A percentile compares a stretch with the other conserved stretches of the same genome.
These are phyloP conservation scores for crab-eating macaque (Macaca fascicularis) DNA, from an alignment of 2,113 vertebrate species.

Conservation along the genomic window DNA sequence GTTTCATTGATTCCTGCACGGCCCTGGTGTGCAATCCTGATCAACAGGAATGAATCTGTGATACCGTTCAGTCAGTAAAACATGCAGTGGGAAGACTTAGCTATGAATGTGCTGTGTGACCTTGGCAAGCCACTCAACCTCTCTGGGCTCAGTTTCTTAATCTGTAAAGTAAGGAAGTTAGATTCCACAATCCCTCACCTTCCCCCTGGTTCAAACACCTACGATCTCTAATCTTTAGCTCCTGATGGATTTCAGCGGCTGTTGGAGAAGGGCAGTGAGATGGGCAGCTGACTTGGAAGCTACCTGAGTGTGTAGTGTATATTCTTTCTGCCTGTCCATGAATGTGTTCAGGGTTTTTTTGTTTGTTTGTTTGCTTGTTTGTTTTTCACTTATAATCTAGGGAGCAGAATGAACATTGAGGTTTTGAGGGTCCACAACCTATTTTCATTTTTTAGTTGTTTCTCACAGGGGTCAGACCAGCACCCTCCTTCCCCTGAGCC, in stretches of 20 bases:
- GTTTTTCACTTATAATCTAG: too few relatives aligned
- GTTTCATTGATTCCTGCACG: accelerated
- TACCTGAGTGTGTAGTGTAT: not conserved
- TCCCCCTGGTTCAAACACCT: not conserved
- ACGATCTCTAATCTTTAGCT: not conserved
- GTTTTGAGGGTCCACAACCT: not conserved
- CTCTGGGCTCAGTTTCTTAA: not conserved
- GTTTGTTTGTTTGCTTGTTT: too few relatives aligned
- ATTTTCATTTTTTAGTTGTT: not conserved
- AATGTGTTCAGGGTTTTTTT: not conserved
- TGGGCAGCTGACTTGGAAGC: not conserved
- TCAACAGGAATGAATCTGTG: not conserved
- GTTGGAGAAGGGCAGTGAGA: not conserved
- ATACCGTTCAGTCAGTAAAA: not conserved
- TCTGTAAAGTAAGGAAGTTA: not conserved
- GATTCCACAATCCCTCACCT: not conserved
- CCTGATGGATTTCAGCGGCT: not conserved
- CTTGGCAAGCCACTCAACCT: not conserved
- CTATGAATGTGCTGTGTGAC: not conserved
- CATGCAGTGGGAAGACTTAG: not conserved
- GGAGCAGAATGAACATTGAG: too few relatives aligned
- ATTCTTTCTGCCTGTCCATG: not conserved
- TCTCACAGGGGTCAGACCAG: not conserved
- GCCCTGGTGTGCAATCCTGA: not conserved
- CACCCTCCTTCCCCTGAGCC: not conserved